Conservation (phyloP, 2,113 vertebrate species). For the Ctenodactylus gundi region DNA sequence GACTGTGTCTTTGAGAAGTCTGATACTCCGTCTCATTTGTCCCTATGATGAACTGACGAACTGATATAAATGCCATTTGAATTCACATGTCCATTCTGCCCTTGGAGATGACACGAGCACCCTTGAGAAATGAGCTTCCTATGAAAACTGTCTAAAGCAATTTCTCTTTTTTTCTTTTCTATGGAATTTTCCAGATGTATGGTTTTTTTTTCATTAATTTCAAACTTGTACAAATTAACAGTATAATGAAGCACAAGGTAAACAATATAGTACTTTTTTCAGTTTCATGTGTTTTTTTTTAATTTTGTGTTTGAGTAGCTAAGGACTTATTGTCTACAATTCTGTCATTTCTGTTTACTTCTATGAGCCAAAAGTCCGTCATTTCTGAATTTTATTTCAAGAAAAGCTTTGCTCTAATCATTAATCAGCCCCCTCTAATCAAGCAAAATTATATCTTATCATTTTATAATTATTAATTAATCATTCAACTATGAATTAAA, state of each 20-base stretch:
- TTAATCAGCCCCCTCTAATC: constrained; percentile 86
- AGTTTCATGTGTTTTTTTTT: constrained; percentile 44
- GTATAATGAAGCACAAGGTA: not conserved
- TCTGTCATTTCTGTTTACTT: constrained; percentile 68
- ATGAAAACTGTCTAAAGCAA: constrained; percentile 59
- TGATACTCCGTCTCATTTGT: constrained; percentile 53
- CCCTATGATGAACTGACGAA: constrained; percentile 57
- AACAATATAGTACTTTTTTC: constrained; percentile 64
- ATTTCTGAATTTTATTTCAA: constrained; percentile 81
- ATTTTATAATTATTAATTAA: constrained; percentile 89
- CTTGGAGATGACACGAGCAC: constrained; percentile 53
- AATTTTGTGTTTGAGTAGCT: constrained; percentile 50
- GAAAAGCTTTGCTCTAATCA: constrained; percentile 83
- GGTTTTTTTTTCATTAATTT: constrained; percentile 55
- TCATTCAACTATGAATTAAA: constrained; percentile 87
- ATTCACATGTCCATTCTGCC: constrained; percentile 60
- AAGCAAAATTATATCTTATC: constrained; percentile 86
- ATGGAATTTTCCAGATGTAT: not conserved
- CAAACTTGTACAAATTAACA: constrained; percentile 1
- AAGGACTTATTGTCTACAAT: constrained; percentile 53
- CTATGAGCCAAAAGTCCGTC: constrained; percentile 77
- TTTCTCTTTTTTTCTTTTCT: constrained; percentile 1
- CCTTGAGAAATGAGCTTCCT: constrained; percentile 66
- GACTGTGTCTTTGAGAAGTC: constrained; percentile 39
- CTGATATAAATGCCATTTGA: constrained; percentile 71